Conservation (phyloP, 2,888 invertebrate species). For the Leptopterna dolabrata region DNA sequence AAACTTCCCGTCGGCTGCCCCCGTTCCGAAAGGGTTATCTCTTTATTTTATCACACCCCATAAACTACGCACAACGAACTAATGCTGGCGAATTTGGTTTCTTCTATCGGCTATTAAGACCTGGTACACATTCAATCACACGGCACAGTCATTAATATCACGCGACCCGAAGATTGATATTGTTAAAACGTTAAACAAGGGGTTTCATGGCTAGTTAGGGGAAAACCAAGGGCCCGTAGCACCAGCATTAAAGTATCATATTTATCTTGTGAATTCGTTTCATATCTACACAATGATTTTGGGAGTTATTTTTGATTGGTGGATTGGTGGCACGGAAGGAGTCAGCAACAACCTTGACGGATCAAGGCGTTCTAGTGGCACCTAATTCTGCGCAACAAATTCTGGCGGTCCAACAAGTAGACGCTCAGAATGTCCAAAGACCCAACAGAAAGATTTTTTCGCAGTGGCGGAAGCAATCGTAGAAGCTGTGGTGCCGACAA, state of each 20-base stretch:
- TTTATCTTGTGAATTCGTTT: background rate
- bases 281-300: background rate
- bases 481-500: too few species aligned
- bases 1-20: background rate
- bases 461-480: too few species aligned
- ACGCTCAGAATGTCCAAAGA: too few species aligned
- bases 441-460: too few species aligned
- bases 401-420: too few species aligned
- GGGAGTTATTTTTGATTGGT: background rate
- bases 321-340: background rate
- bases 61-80: constrained; percentile 38
- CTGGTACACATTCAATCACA: background rate
- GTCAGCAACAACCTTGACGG: too few species aligned
- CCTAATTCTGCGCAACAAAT: too few species aligned
- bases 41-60: constrained; percentile 25
- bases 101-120: background rate
- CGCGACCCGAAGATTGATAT: background rate
- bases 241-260: background rate
- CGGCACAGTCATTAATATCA: background rate
- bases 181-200: background rate
- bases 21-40: background rate
- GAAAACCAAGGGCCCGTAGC: background rate
- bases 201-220: background rate
- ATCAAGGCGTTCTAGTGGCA: too few species aligned
- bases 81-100: constrained; percentile 20